Base-by-base conservation (phyloP, 2,797 vertebrate species). In the Naso thynnoides region DNA sequence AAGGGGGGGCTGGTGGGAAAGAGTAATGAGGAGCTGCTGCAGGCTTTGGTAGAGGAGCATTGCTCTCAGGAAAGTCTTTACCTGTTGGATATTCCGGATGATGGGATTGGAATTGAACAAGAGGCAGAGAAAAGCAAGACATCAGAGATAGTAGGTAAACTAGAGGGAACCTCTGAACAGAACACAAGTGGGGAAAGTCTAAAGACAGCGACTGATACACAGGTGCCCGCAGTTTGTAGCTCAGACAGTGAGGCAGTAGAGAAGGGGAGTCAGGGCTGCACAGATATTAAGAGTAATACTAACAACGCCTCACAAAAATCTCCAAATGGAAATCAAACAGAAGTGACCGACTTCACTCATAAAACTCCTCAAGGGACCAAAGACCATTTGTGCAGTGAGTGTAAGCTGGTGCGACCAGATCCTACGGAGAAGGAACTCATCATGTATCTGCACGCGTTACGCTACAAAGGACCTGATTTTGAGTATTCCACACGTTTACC, bases 391-490 rank as follows among this genome's bases (percentile, higher is more conserved):
- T 99, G 98, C 65, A 81, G 91, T 5, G 98, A 99, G 61, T 99
- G 98, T 85, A 96, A 90, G 75, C 82, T 94, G 0, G 84, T 92
- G 1, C 89, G 96, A 62, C 89, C 93, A 33, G 98, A 99, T 85
- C 98, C 98, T 0, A 96, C 95, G 13, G 95, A 96, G 63, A 92
- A 93, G 85, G 98, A 99, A 8, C 93, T 99, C 68, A 84, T 99
- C 73, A 99, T 99, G 98, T 99, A 95, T 78, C 95, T 99, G 2
- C 98, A 99, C 0, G 98, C 98, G 3, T 88, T 98, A 61, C 82
- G 96, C 39, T 99, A 99, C 84, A 98, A 98, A 91, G 98, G 98
- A 38, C 91, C 94, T 0, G 96, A 93, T n/a, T 99, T 99, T 91
- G 97, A 99, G 74, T 99, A 97, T 76, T 94, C 93, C 59, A 96